phyloP scores from a whole-genome alignment of 1,140 invertebrate genomes.

The Uloborus diversus region DNA sequence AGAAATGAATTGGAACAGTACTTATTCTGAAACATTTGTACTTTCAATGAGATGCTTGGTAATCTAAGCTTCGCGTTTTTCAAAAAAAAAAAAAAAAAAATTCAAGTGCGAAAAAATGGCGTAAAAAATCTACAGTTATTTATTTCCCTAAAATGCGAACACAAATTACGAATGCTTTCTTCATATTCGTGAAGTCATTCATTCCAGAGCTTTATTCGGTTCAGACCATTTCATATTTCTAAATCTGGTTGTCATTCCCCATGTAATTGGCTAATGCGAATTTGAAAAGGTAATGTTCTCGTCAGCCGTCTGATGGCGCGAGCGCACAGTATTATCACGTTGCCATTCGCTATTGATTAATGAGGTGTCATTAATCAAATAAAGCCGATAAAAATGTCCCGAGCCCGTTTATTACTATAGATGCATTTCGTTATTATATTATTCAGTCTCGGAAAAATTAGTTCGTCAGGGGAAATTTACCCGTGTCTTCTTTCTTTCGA shows the following conservation, averaged over 20 bases:
- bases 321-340: constrained; percentile 50
- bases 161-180: constrained; percentile 5
- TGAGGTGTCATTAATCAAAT: constrained; percentile 50
- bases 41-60: too few relatives aligned
- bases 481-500: background rate
- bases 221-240: constrained; percentile 43
- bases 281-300: constrained; percentile 53
- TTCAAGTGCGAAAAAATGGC: too few relatives aligned
- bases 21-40: too few relatives aligned
- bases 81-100: too few relatives aligned
- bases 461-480: constrained; percentile 14
- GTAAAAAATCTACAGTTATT: too few relatives aligned
- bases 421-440: constrained; percentile 38
- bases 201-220: constrained; percentile 24
- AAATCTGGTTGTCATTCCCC: constrained; percentile 40
- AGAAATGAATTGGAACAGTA: too few relatives aligned
- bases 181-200: background rate
- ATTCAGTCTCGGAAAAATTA: constrained; percentile 27
- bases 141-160: background rate
- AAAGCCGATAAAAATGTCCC: constrained; percentile 52
- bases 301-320: constrained; percentile 45
- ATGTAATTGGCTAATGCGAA: constrained; percentile 54
- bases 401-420: constrained; percentile 33
- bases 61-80: too few relatives aligned
- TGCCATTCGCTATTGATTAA: constrained; percentile 55